Evolutionary conservation across 2,113 vertebrate species (phyloP), one percentile per base, ranked within the genome.

Genomic region (Nipponia nippon): DNA sequence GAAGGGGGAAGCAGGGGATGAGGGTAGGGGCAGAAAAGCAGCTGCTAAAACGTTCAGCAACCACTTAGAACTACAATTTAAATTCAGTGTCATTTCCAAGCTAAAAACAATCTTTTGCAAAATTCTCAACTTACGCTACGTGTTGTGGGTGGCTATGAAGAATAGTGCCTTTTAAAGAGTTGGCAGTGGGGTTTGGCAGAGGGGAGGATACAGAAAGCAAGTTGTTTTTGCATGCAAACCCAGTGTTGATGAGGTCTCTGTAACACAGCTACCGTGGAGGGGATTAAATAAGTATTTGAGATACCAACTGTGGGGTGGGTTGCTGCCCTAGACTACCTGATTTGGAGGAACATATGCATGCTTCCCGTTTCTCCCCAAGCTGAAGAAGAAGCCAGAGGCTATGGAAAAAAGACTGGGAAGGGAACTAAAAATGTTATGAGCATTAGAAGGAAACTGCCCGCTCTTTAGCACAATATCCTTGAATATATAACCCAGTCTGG

Each of bases 21-120:
- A 84, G 20, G 30, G 36, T 22, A 69, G 21, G 65, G 46, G 30
- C 17, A 91, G 34, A 89, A 76, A 82, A 82, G 38, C 61, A 89
- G 66, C 55, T 95, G 42, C 71, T 93, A 32, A 78, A 91, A 82
- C 6, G 1, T 81, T 91, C 47, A 72, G 42, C 55, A 78, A 9
- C 32, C 16, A 17, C 40, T 75, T 40, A 34, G 29, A 83, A 83
- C 22, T 62, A 13, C 70, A 70, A 9, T 83, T 97, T 53, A 71
- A 95, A 91, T 93, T 80, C 61, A 83, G 15, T 62, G 50, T 69
- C 1, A 62, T 87, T 94, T 90, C 59, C 53, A 58, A 69, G 44
- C 63, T 90, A 83, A 91, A 94, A 77, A 13, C 55, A 67, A 40
- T 67, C n/a, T 97, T 94, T 80, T 90, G 65, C 78, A 89, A 40